Conservation (phyloP, 2,797 vertebrate genomes). For the Galagoides demidoff region DNA sequence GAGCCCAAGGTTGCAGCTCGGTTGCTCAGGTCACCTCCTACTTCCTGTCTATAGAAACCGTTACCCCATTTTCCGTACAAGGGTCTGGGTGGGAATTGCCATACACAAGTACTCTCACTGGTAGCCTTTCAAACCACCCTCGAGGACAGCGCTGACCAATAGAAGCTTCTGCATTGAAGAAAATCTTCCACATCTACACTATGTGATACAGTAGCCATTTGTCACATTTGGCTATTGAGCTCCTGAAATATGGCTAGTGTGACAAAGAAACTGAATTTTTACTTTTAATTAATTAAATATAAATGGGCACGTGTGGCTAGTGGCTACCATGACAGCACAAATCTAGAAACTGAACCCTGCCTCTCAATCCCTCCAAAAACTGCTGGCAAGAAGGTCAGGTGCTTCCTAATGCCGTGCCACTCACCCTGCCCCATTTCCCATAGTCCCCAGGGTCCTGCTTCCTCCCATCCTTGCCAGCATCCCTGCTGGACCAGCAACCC, state of each 20-base stretch:
- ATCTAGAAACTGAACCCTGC: not conserved
- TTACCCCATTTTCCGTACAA: not conserved
- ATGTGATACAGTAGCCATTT: not conserved
- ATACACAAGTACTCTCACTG: not conserved
- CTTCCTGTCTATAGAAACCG: not conserved
- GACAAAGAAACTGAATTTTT: not conserved
- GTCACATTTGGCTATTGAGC: not conserved
- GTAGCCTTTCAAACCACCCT: not conserved
- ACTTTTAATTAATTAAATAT: constrained; percentile 23
- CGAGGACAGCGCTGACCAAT: rapidly evolving
- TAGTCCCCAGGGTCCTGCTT: not conserved
- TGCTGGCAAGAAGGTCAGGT: not conserved
- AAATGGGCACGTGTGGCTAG: not conserved
- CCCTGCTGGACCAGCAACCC: not conserved
- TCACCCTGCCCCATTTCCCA: not conserved
- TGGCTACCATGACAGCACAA: not conserved
- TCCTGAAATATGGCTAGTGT: not conserved
- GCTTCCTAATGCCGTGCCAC: not conserved
- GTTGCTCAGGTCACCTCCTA: not conserved
- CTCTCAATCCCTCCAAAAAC: not conserved
- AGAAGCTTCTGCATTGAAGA: not conserved
- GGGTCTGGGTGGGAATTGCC: not conserved
- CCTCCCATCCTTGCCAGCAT: not conserved
- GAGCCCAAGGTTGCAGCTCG: not conserved
- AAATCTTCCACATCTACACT: not conserved